These are phyloP conservation scores for Zonotrichia albicollis DNA, from an alignment of 2,797 vertebrate species.

Conservation along the genomic window DNA sequence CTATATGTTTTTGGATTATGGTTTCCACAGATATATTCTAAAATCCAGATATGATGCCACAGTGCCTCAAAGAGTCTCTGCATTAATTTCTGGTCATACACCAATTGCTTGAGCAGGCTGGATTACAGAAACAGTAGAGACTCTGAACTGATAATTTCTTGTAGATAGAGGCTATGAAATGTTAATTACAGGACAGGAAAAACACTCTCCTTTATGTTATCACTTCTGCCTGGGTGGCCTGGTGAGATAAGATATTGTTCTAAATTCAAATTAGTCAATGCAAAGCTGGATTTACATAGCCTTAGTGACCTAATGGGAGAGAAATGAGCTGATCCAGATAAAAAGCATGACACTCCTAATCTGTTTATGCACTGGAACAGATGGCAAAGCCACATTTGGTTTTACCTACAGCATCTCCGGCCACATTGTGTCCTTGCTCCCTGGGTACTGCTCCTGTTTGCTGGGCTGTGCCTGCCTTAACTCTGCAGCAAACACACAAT, in stretches of 20 bases:
- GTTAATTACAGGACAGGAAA: constrained; percentile 20
- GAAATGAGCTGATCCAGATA: constrained; percentile 44
- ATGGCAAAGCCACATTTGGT: neutral
- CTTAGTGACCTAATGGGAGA: neutral
- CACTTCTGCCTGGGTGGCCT: neutral
- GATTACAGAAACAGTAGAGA: neutral
- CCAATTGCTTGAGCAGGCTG: neutral
- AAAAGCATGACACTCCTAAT: constrained; percentile 16
- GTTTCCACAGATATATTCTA: neutral
- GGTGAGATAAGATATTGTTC: constrained; percentile 30
- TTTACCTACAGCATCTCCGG: neutral
- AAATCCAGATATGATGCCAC: neutral
- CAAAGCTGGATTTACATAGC: constrained; percentile 20
- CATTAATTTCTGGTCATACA: neutral
- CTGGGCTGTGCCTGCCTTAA: neutral
- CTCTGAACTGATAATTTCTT: neutral
- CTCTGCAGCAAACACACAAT: neutral
- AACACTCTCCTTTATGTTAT: neutral
- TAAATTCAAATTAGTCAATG: constrained; percentile 25
- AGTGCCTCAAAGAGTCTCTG: neutral
- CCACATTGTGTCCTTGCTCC: neutral
- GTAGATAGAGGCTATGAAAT: neutral
- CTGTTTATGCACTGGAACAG: constrained; percentile 19
- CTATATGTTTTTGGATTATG: neutral
- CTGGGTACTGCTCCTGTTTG: neutral